These are phyloP conservation scores for Turritopsis rubra DNA, from an alignment of 30 jellyfish, hydroid and myxozoan species.

Conservation along the genomic window DNA sequence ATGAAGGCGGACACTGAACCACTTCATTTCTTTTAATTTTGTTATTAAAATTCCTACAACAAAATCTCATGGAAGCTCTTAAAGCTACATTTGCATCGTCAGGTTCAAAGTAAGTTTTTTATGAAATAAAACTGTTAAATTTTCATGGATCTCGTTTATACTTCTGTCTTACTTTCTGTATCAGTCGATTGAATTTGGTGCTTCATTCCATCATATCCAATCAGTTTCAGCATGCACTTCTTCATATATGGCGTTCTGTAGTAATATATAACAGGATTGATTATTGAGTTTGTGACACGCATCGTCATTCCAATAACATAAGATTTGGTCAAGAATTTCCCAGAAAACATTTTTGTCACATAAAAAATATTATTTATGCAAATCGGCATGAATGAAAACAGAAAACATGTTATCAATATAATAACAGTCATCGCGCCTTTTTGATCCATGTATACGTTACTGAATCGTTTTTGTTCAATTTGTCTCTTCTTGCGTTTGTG, in stretches of 20 bases:
- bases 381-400: neutral
- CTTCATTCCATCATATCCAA: neutral
- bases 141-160: no score
- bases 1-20: no score
- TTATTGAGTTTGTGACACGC: neutral
- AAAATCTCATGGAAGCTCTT: no score
- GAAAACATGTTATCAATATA: neutral
- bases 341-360: neutral
- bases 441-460: neutral
- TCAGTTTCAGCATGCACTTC: neutral
- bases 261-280: slow-evolving; percentile 4
- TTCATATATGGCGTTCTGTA: neutral
- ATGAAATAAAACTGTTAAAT: no score
- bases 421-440: neutral
- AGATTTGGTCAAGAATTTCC: neutral
- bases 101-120: no score
- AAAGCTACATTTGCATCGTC: no score
- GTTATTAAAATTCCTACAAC: no score
- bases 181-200: neutral
- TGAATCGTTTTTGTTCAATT: neutral
- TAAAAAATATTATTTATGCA: neutral
- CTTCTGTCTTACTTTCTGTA: neutral
- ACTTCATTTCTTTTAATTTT: no score
- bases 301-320: neutral
- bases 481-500: neutral